A percentile compares a stretch with the other conserved stretches of the same genome.
phyloP scores from a whole-genome alignment of 2,113 vertebrate genomes.

The Cryptomyrus ogoouensis region DNA sequence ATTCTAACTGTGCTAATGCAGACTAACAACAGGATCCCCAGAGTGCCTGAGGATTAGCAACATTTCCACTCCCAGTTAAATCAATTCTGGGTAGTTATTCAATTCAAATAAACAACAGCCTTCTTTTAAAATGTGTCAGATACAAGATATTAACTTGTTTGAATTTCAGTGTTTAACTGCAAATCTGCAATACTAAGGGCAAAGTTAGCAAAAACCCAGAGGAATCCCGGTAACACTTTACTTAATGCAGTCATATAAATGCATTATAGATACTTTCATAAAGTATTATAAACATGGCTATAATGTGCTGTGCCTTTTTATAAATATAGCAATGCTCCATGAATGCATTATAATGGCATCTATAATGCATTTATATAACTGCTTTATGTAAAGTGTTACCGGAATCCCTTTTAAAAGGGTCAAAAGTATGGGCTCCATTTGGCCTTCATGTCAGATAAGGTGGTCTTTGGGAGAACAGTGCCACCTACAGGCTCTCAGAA shows the following conservation, averaged over 20 bases:
- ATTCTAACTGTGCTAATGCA: background rate
- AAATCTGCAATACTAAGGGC: background rate
- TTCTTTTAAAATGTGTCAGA: background rate
- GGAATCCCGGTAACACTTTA: no score
- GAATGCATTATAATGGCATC: no score
- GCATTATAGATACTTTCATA: no score
- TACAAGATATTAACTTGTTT: background rate
- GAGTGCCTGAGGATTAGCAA: background rate
- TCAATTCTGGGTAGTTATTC: background rate
- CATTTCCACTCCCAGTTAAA: background rate
- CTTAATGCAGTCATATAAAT: no score
- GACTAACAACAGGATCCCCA: background rate
- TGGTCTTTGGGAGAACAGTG: background rate
- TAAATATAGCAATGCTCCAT: no score
- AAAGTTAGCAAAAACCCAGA: background rate
- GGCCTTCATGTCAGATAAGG: background rate
- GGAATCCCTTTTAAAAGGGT: background rate
- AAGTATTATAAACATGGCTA: no score
- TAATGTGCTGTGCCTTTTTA: no score
- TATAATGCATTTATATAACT: no score
- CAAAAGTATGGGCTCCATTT: background rate
- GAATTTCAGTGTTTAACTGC: background rate
- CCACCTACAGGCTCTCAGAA: conserved; percentile 7
- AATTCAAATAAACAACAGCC: background rate
- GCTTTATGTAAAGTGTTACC: no score